phyloP scores from a whole-genome alignment of 2,113 vertebrate species.

The Girardinichthys multiradiatus region DNA sequence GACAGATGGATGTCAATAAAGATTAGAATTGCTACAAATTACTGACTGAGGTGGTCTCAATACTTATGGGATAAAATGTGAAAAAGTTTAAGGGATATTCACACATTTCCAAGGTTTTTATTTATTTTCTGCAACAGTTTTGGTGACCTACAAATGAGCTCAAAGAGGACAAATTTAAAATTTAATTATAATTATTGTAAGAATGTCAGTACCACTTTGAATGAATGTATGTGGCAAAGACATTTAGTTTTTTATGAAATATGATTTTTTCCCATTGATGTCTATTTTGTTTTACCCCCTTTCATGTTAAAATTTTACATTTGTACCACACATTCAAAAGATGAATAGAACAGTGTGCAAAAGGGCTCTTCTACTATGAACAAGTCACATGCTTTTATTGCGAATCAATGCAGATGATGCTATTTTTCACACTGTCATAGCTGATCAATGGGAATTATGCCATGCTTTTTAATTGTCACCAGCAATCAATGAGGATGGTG shows the following conservation, averaged over 20 bases:
- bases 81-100: too few species aligned
- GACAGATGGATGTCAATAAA: too few species aligned
- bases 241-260: background rate
- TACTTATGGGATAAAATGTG: too few species aligned
- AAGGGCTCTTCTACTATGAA: constrained; percentile 31
- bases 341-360: constrained; percentile 35
- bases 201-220: too few species aligned
- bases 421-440: constrained; percentile 50
- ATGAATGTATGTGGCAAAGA: too few species aligned
- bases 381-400: constrained; percentile 36
- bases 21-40: too few species aligned
- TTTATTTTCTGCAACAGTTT: too few species aligned
- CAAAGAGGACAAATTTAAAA: too few species aligned
- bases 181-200: too few species aligned
- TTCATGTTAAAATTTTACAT: background rate
- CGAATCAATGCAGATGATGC: constrained; percentile 66
- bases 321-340: constrained; percentile 20
- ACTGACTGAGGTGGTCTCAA: too few species aligned
- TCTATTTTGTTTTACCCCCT: background rate
- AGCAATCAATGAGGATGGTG: constrained; percentile 62
- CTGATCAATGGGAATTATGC: constrained; percentile 66
- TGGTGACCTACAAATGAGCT: too few species aligned
- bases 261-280: background rate
- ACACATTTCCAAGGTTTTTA: too few species aligned
- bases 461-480: constrained; percentile 65